A percentile compares a stretch with the other conserved stretches of the same genome.
Evolutionary conservation across 23 tunicate species (phyloP).

Genomic region (Phallusia fumigata): DNA sequence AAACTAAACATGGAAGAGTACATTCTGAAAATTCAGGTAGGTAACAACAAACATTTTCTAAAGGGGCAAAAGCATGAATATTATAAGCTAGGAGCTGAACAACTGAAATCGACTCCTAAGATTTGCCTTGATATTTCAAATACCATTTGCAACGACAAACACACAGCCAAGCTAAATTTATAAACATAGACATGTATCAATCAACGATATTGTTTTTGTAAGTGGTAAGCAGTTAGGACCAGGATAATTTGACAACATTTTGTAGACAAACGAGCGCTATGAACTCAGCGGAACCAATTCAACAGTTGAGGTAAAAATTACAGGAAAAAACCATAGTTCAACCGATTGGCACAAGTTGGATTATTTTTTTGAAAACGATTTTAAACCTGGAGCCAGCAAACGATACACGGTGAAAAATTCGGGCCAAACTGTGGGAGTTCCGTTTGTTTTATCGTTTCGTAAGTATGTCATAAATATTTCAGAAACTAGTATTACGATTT

Average conservation of each 20-base stretch:
- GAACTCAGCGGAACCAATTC: conserved; percentile 21
- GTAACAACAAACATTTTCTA: neutral
- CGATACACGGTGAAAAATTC: neutral
- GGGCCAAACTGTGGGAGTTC: conserved; percentile 15
- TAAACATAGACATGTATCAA: no score
- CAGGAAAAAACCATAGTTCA: neutral
- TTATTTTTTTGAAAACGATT: conserved; percentile 18
- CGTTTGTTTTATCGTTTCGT: conserved; percentile 16
- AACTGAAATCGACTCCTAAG: no score
- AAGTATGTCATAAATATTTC: no score
- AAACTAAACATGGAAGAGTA: neutral
- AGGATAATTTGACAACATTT: neutral
- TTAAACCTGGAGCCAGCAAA: neutral
- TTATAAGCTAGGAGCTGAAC: neutral
- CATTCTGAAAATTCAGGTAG: neutral
- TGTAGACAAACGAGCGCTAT: conserved; percentile 19
- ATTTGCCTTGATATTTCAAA: no score
- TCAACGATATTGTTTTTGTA: no score
- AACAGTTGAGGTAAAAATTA: conserved; percentile 11
- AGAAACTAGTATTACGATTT: no score
- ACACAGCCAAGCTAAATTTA: no score
- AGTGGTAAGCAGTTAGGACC: no score
- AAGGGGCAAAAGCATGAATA: no score
- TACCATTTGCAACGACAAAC: no score
- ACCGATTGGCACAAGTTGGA: conserved; percentile 23